These are phyloP conservation scores for Brachyhypopomus gauderio DNA, from an alignment of 2,113 vertebrate genomes.

Conservation along the genomic window DNA sequence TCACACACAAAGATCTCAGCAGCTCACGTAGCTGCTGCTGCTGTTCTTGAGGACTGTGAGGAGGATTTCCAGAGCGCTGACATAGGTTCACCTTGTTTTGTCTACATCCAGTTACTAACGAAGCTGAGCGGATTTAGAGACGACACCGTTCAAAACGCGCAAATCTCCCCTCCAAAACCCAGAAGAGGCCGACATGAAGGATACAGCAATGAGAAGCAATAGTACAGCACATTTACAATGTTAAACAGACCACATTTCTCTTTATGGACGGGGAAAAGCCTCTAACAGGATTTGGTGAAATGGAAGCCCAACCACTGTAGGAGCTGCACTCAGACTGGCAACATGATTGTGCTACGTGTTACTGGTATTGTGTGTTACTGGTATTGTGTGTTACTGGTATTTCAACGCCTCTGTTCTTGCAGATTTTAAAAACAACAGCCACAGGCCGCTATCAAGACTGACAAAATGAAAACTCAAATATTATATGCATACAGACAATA, in stretches of 20 bases:
- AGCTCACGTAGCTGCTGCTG: no score
- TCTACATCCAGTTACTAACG: neutral
- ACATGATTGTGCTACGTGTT: no score
- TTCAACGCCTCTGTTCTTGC: neutral
- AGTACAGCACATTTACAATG: no score
- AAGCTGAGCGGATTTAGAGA: neutral
- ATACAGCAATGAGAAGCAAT: neutral
- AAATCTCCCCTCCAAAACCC: neutral
- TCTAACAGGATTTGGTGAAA: neutral
- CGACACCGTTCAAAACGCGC: neutral
- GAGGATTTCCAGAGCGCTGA: neutral
- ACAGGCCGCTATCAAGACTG: no score
- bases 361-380: no score
- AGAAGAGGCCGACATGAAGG: neutral
- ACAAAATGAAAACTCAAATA: no score
- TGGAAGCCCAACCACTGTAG: neutral
- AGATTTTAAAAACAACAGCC: neutral
- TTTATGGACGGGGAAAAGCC: no score
- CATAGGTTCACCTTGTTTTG: neutral
- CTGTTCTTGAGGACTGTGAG: no score
- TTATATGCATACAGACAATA: no score
- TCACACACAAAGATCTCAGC: slow-evolving; percentile 7
- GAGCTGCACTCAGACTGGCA: neutral
- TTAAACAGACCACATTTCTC: no score
- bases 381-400: no score